These are phyloP conservation scores for Dascyllus trimaculatus DNA, from an alignment of 2,113 vertebrate species.

Conservation along the genomic window DNA sequence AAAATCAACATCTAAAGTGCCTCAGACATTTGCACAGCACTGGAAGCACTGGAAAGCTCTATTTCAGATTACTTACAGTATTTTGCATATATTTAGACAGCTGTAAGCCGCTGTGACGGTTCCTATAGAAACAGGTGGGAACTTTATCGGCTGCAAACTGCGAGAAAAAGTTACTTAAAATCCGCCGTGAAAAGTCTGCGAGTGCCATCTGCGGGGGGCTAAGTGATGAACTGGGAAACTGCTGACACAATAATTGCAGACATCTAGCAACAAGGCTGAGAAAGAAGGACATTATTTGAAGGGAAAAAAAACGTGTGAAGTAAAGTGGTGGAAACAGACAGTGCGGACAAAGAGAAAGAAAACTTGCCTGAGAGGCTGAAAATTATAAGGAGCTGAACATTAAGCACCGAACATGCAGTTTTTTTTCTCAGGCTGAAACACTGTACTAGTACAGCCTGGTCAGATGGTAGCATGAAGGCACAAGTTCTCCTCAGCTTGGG, in stretches of 20 bases:
- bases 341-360: slow-evolving; percentile 16
- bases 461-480: slow-evolving; percentile 10
- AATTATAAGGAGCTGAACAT: slow-evolving; percentile 51
- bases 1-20: too few species aligned
- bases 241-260: slow-evolving; percentile 67
- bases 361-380: slow-evolving; percentile 60
- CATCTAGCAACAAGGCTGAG: slow-evolving; percentile 47
- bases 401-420: slow-evolving; percentile 35
- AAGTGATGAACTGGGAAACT: slow-evolving; percentile 61
- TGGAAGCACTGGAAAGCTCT: not conserved
- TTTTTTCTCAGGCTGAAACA: slow-evolving; percentile 38
- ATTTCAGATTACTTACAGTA: not conserved
- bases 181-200: slow-evolving; percentile 50
- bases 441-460: slow-evolving; percentile 29
- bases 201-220: slow-evolving; percentile 51
- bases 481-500: slow-evolving; percentile 22
- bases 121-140: slow-evolving; percentile 25
- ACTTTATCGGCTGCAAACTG: slow-evolving; percentile 22
- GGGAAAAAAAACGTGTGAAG: slow-evolving; percentile 34
- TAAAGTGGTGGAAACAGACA: slow-evolving; percentile 42
- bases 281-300: not conserved
- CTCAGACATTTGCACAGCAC: not conserved
- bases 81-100: slow-evolving; percentile 14
- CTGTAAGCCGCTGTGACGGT: slow-evolving; percentile 10
- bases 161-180: slow-evolving; percentile 30